A percentile compares a stretch with the other conserved stretches of the same genome.
Evolutionary conservation across 2,113 vertebrate genomes (phyloP).

Genomic region (Porphyrio hochstetteri): DNA sequence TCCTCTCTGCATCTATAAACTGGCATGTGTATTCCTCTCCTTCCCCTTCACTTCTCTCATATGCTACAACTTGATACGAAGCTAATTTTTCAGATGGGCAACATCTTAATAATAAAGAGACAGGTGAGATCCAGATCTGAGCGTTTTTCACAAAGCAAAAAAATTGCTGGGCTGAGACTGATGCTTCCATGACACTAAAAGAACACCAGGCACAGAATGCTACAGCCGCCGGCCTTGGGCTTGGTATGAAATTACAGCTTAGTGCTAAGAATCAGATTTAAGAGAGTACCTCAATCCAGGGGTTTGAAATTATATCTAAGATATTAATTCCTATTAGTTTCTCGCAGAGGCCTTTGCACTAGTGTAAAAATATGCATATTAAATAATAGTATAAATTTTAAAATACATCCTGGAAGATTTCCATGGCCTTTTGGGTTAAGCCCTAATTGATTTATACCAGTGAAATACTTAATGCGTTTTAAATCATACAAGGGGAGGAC

Average conservation of each 20-base stretch:
- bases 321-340: constrained; percentile 40
- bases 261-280: not conserved
- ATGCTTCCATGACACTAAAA: not conserved
- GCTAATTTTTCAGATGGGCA: not conserved
- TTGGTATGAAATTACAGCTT: not conserved
- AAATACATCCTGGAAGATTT: constrained; percentile 19
- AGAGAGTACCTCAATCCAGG: not conserved
- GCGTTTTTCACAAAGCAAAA: not conserved
- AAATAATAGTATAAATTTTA: constrained; percentile 9
- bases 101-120: not conserved
- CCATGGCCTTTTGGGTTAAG: constrained; percentile 29
- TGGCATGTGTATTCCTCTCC: not conserved
- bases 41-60: not conserved
- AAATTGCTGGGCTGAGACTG: not conserved
- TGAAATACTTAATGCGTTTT: constrained; percentile 1
- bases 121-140: not conserved
- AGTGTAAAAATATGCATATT: constrained; percentile 25
- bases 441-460: constrained; percentile 1
- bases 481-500: not conserved
- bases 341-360: not conserved
- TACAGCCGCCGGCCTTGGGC: not conserved
- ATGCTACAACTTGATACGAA: not conserved
- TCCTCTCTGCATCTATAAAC: not conserved
- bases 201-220: not conserved
- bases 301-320: not conserved